These are phyloP conservation scores for Cryptotis parvus DNA, from an alignment of 2,113 vertebrate genomes.

Conservation along the genomic window DNA sequence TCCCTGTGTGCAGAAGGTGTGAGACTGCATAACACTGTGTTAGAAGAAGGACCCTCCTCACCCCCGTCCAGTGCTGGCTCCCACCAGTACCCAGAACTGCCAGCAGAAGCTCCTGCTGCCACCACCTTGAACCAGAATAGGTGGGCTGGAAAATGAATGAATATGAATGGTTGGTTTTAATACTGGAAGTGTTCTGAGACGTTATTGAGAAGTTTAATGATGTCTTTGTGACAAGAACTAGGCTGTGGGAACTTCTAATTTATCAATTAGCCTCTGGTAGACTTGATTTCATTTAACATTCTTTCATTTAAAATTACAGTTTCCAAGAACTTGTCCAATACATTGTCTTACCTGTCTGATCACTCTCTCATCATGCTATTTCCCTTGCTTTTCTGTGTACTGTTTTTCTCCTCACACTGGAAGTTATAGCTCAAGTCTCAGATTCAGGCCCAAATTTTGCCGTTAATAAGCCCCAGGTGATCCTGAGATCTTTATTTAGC, in stretches of 20 bases:
- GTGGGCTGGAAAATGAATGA: background rate
- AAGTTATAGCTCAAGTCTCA: conserved; percentile 26
- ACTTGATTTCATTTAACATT: background rate
- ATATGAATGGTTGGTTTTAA: background rate
- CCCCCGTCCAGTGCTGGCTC: background rate
- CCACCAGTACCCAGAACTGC: background rate
- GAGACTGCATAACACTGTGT: background rate
- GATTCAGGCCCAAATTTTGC: background rate
- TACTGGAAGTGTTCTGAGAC: background rate
- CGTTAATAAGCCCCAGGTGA: background rate
- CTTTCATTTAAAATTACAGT: background rate
- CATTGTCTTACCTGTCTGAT: background rate
- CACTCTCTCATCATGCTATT: background rate
- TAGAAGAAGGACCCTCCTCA: no score
- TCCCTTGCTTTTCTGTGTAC: background rate
- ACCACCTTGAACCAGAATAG: background rate
- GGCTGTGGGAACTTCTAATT: background rate
- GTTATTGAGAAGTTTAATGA: background rate
- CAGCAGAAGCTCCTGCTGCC: background rate
- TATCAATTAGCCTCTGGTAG: background rate
- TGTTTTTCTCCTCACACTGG: background rate
- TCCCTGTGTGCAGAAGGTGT: background rate
- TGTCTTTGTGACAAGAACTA: background rate
- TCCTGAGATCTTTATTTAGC: background rate
- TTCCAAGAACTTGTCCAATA: background rate